Percentiles rank a stretch among this genome's conserved stretches.
Evolutionary conservation across 2,113 vertebrate species (phyloP).

Genomic region (Pelmatolapia mariae): DNA sequence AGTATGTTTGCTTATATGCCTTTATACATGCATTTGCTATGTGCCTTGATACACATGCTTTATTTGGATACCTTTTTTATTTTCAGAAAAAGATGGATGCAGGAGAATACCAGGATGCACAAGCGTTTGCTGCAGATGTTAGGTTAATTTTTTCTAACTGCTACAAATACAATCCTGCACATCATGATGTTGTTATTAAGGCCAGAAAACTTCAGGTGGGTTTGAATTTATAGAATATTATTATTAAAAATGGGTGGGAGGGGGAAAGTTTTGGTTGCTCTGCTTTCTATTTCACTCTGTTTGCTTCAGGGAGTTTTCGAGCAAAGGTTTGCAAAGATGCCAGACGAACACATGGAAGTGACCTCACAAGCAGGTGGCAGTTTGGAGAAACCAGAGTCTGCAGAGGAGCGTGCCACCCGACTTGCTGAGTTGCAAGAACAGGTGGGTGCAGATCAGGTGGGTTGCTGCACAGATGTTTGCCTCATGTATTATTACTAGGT

Average conservation of each 20-base stretch:
- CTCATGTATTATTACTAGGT: neutral
- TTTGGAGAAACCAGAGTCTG: slow-evolving; percentile 74
- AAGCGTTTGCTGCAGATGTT: slow-evolving; percentile 88
- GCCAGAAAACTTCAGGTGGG: slow-evolving; percentile 91
- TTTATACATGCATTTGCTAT: neutral
- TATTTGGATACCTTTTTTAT: neutral
- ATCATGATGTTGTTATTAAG: slow-evolving; percentile 87
- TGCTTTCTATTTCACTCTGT: neutral
- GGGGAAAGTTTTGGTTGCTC: neutral
- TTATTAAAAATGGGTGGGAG: neutral
- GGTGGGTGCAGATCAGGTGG: slow-evolving; percentile 45
- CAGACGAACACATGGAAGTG: slow-evolving; percentile 78
- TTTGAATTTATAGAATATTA: neutral
- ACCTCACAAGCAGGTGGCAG: slow-evolving; percentile 45
- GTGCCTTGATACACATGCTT: no score
- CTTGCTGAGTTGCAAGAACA: slow-evolving; percentile 88
- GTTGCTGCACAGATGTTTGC: neutral
- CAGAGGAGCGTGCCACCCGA: slow-evolving; percentile 81
- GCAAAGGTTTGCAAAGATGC: slow-evolving; percentile 93
- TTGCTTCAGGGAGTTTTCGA: slow-evolving; percentile 87
- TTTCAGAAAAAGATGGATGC: slow-evolving; percentile 88
- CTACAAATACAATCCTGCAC: slow-evolving; percentile 96
- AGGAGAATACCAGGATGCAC: slow-evolving; percentile 86
- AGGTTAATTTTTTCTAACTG: slow-evolving; percentile 98
- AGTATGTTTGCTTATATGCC: slow-evolving; percentile 54